Conservation (phyloP, 2,797 vertebrate species). For the Anniella stebbinsi region DNA sequence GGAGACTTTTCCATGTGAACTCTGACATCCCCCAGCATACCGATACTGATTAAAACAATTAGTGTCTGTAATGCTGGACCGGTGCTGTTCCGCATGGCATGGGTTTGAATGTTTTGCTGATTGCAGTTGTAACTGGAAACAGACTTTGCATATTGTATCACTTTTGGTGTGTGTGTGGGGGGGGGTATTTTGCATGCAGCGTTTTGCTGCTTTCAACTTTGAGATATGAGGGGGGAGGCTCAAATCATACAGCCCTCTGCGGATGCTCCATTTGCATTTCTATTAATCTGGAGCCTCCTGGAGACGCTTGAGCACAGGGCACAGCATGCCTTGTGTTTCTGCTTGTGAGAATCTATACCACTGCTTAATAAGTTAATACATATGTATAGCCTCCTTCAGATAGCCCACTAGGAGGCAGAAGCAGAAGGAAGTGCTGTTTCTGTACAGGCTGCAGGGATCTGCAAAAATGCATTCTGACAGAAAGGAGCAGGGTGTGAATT, state of each 20-base stretch:
- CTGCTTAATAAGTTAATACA: constrained; percentile 86
- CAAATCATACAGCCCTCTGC: constrained; percentile 84
- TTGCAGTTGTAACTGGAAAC: constrained; percentile 79
- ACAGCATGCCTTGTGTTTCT: constrained; percentile 85
- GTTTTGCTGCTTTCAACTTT: constrained; percentile 85
- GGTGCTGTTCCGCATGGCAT: constrained; percentile 58
- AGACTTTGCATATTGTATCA: constrained; percentile 84
- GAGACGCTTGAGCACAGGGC: constrained; percentile 81
- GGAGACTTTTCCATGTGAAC: constrained; percentile 40
- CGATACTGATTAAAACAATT: constrained; percentile 62
- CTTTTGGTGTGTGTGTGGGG: constrained; percentile 39
- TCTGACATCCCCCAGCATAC: constrained; percentile 44
- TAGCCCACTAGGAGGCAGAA: constrained; percentile 85
- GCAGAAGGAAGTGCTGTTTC: constrained; percentile 76
- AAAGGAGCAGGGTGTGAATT: constrained; percentile 69
- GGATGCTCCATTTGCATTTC: constrained; percentile 87
- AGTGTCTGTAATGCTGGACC: constrained; percentile 70
- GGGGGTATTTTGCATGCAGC: constrained; percentile 81
- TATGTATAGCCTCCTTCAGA: constrained; percentile 84
- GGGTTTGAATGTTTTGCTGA: constrained; percentile 79
- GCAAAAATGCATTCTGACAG: constrained; percentile 71
- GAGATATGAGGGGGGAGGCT: constrained; percentile 82
- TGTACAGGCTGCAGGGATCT: constrained; percentile 72
- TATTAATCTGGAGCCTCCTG: constrained; percentile 86
- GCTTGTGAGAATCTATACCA: constrained; percentile 86